Evolutionary conservation across 2,797 vertebrate species (phyloP).

Genomic region (Amblyopsis hoosieri): DNA sequence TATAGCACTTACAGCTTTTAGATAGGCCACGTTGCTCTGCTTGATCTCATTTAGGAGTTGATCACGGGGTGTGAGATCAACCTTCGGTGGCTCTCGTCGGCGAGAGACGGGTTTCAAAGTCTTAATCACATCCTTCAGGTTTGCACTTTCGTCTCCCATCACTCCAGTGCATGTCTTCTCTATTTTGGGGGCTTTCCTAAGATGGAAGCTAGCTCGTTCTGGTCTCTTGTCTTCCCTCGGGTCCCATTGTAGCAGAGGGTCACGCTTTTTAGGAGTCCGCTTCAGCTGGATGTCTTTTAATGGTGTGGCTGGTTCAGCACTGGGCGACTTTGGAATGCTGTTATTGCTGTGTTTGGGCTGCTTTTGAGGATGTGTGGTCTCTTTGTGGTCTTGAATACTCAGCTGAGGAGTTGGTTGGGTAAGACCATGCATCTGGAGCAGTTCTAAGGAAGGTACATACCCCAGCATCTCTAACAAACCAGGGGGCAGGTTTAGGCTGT

Average conservation of each 20-base stretch:
- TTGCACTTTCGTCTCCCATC: conserved; percentile 77
- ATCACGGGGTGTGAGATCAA: conserved; percentile 90
- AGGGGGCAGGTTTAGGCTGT: conserved; percentile 85
- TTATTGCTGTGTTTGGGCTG: conserved; percentile 45
- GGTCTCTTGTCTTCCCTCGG: conserved; percentile 56
- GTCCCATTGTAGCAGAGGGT: conserved; percentile 74
- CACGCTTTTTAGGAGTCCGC: conserved; percentile 77
- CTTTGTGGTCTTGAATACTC: conserved; percentile 17
- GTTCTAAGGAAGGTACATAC: conserved; percentile 77
- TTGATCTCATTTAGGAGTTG: conserved; percentile 89
- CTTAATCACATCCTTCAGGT: conserved; percentile 90
- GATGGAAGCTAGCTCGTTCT: conserved; percentile 61
- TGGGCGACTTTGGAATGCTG: conserved; percentile 33
- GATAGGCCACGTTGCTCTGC: conserved; percentile 92
- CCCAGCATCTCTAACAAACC: conserved; percentile 90
- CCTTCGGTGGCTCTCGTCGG: conserved; percentile 84
- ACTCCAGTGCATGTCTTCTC: conserved; percentile 42
- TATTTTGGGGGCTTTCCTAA: conserved; percentile 66
- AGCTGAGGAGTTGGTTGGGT: conserved; percentile 38
- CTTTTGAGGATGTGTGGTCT: conserved; percentile 42
- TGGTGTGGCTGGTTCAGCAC: conserved; percentile 57
- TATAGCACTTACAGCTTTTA: conserved; percentile 87
- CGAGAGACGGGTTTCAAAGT: conserved; percentile 91
- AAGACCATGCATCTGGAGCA: conserved; percentile 63
- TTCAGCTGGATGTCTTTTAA: conserved; percentile 84